A percentile compares a stretch with the other conserved stretches of the same genome.
Evolutionary conservation across 2,888 invertebrate species (phyloP).

Genomic region (Cyclophora punctaria): DNA sequence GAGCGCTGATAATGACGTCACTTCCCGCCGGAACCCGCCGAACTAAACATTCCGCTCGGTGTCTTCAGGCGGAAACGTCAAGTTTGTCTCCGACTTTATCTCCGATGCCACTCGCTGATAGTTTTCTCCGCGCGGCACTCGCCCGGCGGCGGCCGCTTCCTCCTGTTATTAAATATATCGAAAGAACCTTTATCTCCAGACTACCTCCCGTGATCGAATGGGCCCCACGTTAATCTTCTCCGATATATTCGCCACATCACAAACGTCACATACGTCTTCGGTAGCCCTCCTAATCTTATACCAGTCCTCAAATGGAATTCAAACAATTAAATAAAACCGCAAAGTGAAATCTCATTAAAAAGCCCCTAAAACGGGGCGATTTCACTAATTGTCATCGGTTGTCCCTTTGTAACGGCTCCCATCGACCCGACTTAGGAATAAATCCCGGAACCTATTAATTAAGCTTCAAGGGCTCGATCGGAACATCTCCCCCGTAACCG

Average conservation of each 20-base stretch:
- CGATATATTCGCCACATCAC: too few relatives aligned
- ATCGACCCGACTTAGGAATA: slow-evolving; percentile 13
- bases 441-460: slow-evolving; percentile 16
- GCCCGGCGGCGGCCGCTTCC: too few relatives aligned
- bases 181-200: too few relatives aligned
- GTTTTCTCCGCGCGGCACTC: neutral
- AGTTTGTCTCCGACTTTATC: slow-evolving; percentile 15
- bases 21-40: slow-evolving; percentile 14
- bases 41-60: slow-evolving; percentile 10
- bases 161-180: too few relatives aligned
- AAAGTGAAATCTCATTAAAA: slow-evolving; percentile 1
- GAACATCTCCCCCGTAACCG: neutral
- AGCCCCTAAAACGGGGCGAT: neutral
- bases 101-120: slow-evolving; percentile 1
- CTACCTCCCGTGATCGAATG: too few relatives aligned
- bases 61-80: slow-evolving; percentile 14
- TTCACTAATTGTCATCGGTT: slow-evolving; percentile 10
- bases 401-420: slow-evolving; percentile 4
- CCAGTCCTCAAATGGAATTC: too few relatives aligned
- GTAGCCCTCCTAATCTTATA: too few relatives aligned
- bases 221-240: too few relatives aligned
- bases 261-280: too few relatives aligned
- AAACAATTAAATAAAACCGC: neutral
- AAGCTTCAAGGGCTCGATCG: slow-evolving; percentile 1
- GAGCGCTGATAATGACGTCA: slow-evolving; percentile 22